Base-by-base conservation (phyloP, 2,888 invertebrate genomes). In the Thymelicus lineola region DNA sequence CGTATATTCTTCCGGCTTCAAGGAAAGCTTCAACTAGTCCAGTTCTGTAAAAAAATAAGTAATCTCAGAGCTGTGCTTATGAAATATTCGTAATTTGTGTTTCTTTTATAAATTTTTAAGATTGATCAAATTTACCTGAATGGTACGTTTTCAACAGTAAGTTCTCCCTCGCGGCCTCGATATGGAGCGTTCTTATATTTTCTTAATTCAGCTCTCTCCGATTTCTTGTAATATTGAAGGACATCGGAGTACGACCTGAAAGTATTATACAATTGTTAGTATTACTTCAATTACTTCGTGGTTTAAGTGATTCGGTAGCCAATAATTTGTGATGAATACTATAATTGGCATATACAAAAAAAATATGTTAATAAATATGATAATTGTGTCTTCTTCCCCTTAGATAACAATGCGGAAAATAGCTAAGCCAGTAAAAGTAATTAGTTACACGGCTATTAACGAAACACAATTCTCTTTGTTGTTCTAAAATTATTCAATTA, bases 191-290 rank as follows among this genome's bases (percentile, higher is more conserved):
- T 87, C 75, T 91, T 93, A 48, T 94, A 94, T 77, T 91, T 88
- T 83, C 87, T 89, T 72, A 93, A 75, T 73, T 91, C 88, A 4
- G 93, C 88, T 73, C 89, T 90, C 85, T 96, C 96, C 0, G 95
- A 95, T 86, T 96, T 95, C 65, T 93, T 89, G 77, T 94, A 96
- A 81, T 95, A 95, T 35, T 91, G 90, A 71, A 95, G 79, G 36
- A 96, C 94, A 55, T 96, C 95, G 0, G 90, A 79, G 79, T 95
- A 95, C 28, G 96, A 94, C 97, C 97, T 93, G 85, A 72, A 77
- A 79, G 73, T 58, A 4, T 35, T 50, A 12, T 35, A 46, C 35
- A 48, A 7, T 17, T 46, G 6, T 50, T 10, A 17, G 15, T 17
- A 50, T 15, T 15, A 12, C 17, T 50, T 17, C 4, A 46, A 4